Conservation (phyloP, 2,797 vertebrate species). For the Kryptolebias ocellatus region DNA sequence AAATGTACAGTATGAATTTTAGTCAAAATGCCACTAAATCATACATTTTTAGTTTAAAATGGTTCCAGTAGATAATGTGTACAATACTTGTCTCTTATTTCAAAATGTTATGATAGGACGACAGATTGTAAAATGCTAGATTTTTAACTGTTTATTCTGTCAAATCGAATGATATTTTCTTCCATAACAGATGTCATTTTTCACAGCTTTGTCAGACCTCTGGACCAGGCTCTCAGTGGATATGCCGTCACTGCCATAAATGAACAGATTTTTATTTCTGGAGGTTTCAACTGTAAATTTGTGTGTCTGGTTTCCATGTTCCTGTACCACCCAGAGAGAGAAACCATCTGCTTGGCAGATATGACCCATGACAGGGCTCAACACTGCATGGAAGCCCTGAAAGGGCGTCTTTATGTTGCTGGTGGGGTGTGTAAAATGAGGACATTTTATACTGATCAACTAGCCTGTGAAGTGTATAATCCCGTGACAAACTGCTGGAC, state of each 20-base stretch:
- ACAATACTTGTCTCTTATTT: too few species aligned
- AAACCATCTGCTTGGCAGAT: slow-evolving; percentile 70
- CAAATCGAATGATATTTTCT: too few species aligned
- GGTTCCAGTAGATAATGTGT: too few species aligned
- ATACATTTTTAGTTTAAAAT: too few species aligned
- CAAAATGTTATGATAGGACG: too few species aligned
- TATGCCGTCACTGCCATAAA: slow-evolving; percentile 59
- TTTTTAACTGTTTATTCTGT: too few species aligned
- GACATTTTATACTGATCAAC: slow-evolving; percentile 79
- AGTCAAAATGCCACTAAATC: too few species aligned
- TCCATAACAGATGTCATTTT: not conserved
- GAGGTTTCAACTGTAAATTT: slow-evolving; percentile 80
- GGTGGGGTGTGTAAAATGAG: slow-evolving; percentile 77
- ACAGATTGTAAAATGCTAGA: too few species aligned
- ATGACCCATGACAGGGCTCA: slow-evolving; percentile 79
- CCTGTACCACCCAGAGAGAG: slow-evolving; percentile 77
- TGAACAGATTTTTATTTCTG: slow-evolving; percentile 78
- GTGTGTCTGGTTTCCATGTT: slow-evolving; percentile 77
- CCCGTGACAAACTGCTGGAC: slow-evolving; percentile 67
- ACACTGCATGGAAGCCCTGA: slow-evolving; percentile 82
- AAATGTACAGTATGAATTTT: too few species aligned
- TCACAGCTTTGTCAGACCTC: slow-evolving; percentile 66
- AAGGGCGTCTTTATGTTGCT: slow-evolving; percentile 67
- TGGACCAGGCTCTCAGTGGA: slow-evolving; percentile 79
- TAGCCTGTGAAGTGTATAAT: slow-evolving; percentile 77